phyloP scores from a whole-genome alignment of 1,140 invertebrate species.

The Octopus bimaculoides region DNA sequence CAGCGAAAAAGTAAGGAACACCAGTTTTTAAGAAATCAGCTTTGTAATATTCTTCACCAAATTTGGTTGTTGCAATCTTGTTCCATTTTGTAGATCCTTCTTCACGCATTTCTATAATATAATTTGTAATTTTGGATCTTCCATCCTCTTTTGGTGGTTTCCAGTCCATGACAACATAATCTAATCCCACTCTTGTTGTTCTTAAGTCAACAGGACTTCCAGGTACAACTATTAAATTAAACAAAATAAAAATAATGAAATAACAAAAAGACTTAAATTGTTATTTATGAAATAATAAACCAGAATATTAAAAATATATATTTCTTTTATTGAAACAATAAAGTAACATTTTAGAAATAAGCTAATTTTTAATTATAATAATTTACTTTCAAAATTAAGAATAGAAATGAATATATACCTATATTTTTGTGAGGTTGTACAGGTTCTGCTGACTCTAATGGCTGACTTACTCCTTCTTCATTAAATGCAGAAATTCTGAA shows the following conservation, averaged over 20 bases:
- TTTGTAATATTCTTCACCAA: slow-evolving; percentile 55
- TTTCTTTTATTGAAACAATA: background rate
- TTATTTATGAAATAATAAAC: too few species aligned
- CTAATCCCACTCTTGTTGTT: slow-evolving; percentile 87
- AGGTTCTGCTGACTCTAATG: slow-evolving; percentile 29
- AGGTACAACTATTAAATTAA: slow-evolving; percentile 71
- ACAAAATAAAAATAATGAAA: too few species aligned
- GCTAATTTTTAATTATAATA: background rate
- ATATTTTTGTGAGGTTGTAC: slow-evolving; percentile 37
- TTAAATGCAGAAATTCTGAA: slow-evolving; percentile 97
- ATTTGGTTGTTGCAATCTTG: slow-evolving; percentile 37
- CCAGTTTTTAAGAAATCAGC: slow-evolving; percentile 81
- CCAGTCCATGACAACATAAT: slow-evolving; percentile 93
- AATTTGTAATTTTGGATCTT: slow-evolving; percentile 79
- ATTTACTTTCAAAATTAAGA: background rate
- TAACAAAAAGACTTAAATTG: too few species aligned
- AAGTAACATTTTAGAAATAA: background rate
- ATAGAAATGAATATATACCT: slow-evolving; percentile 19
- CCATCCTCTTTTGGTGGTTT: slow-evolving; percentile 85
- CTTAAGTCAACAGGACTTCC: slow-evolving; percentile 90
- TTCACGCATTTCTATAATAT: slow-evolving; percentile 44
- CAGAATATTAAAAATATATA: background rate
- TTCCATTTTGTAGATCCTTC: slow-evolving; percentile 42
- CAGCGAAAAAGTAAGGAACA: slow-evolving; percentile 94
- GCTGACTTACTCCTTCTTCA: slow-evolving; percentile 39